phyloP scores from a whole-genome alignment of 2,113 vertebrate genomes.

The Pachypanchax playfairii region DNA sequence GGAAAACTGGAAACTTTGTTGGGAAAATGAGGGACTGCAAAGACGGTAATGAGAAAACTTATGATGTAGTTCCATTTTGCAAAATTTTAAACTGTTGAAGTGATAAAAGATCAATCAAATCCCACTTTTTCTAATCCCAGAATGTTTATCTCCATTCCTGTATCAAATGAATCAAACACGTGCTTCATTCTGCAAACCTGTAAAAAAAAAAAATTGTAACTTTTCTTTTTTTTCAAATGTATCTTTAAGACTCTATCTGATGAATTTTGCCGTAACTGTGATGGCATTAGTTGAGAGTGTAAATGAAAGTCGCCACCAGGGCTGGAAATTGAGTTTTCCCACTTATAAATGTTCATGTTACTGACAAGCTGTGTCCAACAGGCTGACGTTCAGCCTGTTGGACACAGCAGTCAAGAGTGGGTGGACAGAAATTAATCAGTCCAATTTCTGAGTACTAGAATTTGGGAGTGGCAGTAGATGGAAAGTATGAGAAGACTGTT shows the following conservation, averaged over 20 bases:
- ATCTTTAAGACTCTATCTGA: neutral
- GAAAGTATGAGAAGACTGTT: conserved; percentile 31
- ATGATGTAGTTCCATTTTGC: too few species aligned
- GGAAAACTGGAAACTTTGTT: neutral
- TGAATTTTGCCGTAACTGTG: conserved; percentile 17
- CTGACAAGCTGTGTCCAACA: conserved; percentile 65
- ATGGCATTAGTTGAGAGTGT: conserved; percentile 14
- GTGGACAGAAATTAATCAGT: conserved; percentile 54
- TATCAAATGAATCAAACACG: neutral
- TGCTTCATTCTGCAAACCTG: neutral
- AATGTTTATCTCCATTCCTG: neutral
- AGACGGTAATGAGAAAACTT: neutral
- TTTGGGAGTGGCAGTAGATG: conserved; percentile 42
- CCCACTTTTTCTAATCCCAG: neutral
- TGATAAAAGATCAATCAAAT: neutral
- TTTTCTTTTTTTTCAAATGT: conserved; percentile 17
- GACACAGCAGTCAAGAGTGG: conserved; percentile 63
- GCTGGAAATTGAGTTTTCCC: conserved; percentile 39
- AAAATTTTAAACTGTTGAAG: too few species aligned
- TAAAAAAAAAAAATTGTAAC: too few species aligned
- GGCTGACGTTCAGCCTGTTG: conserved; percentile 33
- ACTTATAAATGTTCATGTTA: conserved; percentile 47
- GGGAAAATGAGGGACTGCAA: neutral
- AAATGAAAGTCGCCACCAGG: conserved; percentile 27
- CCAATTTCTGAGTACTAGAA: conserved; percentile 56